phyloP scores from a whole-genome alignment of 2,888 invertebrate species.

The Phorcus lineatus region DNA sequence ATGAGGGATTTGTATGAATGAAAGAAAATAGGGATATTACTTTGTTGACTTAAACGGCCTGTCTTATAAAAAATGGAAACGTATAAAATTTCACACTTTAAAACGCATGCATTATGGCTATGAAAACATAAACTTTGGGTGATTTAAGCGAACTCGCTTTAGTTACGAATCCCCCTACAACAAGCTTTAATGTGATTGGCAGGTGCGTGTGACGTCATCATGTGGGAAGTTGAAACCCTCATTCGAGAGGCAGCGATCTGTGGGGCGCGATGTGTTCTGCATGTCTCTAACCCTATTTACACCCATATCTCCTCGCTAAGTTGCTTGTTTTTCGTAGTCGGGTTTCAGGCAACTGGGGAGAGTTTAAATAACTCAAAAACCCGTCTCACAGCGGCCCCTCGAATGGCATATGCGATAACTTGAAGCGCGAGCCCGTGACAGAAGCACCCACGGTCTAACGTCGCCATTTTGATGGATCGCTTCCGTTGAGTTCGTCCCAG shows the following conservation, averaged over 20 bases:
- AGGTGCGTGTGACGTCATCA: neutral
- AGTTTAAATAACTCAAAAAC: constrained; percentile 1
- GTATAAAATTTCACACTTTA: too few relatives aligned
- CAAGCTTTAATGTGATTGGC: neutral
- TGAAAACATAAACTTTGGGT: too few relatives aligned
- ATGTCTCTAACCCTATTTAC: neutral
- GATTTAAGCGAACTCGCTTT: too few relatives aligned
- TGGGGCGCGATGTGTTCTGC: neutral
- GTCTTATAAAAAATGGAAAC: too few relatives aligned
- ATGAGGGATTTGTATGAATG: too few relatives aligned
- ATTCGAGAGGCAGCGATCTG: neutral
- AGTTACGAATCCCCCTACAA: too few relatives aligned
- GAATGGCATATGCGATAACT: neutral
- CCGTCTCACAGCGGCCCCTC: neutral
- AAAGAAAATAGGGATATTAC: too few relatives aligned
- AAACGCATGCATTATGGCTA: too few relatives aligned
- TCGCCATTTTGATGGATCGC: neutral
- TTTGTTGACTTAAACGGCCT: too few relatives aligned
- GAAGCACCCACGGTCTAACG: neutral
- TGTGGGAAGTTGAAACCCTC: neutral
- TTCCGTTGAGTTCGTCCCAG: constrained; percentile 4
- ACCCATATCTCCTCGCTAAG: neutral
- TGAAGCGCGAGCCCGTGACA: neutral
- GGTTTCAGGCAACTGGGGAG: neutral
- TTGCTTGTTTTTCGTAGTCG: neutral